A percentile compares a stretch with the other conserved stretches of the same genome.
Evolutionary conservation across 2,888 invertebrate genomes (phyloP).

Genomic region (Pinctada fucata): DNA sequence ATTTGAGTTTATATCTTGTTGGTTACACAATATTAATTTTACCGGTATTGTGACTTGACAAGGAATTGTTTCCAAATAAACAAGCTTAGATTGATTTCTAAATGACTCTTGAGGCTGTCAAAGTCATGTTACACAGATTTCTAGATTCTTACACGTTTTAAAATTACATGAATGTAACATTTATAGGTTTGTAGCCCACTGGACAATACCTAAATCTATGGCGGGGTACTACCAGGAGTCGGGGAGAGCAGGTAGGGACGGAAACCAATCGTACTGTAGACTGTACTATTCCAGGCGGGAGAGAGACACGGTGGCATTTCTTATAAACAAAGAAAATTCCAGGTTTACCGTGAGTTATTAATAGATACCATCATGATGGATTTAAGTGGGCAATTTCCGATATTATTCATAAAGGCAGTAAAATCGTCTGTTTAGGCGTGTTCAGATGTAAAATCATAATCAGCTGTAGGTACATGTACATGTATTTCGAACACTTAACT

Average conservation of each 20-base stretch:
- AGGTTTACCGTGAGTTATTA: constrained; percentile 52
- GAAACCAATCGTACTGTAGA: constrained; percentile 90
- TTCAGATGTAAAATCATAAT: too few relatives aligned
- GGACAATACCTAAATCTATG: constrained; percentile 96
- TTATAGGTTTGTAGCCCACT: constrained; percentile 94
- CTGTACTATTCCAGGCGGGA: constrained; percentile 92
- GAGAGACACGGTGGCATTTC: constrained; percentile 88
- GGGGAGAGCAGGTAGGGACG: constrained; percentile 97
- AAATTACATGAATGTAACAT: too few relatives aligned
- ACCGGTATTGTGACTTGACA: too few relatives aligned
- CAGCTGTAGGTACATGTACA: background rate
- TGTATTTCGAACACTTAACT: background rate
- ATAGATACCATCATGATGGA: background rate
- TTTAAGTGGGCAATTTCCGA: background rate
- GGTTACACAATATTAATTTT: too few relatives aligned
- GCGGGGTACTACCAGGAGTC: constrained; percentile 98
- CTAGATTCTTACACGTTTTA: too few relatives aligned
- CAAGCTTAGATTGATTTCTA: too few relatives aligned
- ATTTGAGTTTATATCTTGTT: too few relatives aligned
- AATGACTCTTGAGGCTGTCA: too few relatives aligned
- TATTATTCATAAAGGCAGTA: too few relatives aligned
- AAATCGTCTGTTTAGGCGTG: too few relatives aligned
- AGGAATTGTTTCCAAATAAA: too few relatives aligned
- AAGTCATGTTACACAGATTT: too few relatives aligned
- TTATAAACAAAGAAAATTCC: constrained; percentile 83